Evolutionary conservation across 2,113 vertebrate species (phyloP), one percentile per base, ranked within the genome.

Genomic region (Willisornis vidua): DNA sequence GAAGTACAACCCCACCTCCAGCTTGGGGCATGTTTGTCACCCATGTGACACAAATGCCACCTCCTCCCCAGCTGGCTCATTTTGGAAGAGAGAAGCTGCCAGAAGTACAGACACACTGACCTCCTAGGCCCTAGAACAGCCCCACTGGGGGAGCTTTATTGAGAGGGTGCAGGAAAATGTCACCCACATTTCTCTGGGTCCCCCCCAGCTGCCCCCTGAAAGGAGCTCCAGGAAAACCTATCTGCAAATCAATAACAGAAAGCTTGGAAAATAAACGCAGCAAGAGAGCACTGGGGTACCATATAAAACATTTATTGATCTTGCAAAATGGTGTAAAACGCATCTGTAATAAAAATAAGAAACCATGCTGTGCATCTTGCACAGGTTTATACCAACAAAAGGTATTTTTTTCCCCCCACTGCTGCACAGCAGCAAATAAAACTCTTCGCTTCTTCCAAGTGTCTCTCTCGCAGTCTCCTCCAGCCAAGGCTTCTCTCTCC

Each of bases 351-450:
- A 96, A 92, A 98, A 97, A 95, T 96, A 97, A 97, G 95, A 95
- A 81, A 79, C 78, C 88, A 4, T 18, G 93, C 94, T 66, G 68
- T 93, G 75, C 93, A 3, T 48, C 39, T 85, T 46, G 87, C 95
- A 95, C 96, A 75, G 52, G 28, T 90, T 39, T 26, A 94, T 93
- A 96, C 94, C 96, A 94, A 95, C 57, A 95, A 97, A 93, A 97
- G 96, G 84, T 94, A 90, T 95, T 83, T 87, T 87, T 65, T 31
- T 41, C 12, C 89, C 87, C 59, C 61, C 91, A 81, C 94, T 94
- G 98, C 98, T 98, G 98, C 98, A 98, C 91, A 72, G 98, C 98
- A 98, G 98, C 98, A 97, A 98, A 96, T 96, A 95, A 1, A 92
- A 63, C 89, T 85, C 3, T 83, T 92, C 89, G 0, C 87, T 72